Percentiles rank a stretch among this genome's conserved stretches.
Evolutionary conservation across 2,113 vertebrate species (phyloP).

Genomic region (Actenoides hombroni): DNA sequence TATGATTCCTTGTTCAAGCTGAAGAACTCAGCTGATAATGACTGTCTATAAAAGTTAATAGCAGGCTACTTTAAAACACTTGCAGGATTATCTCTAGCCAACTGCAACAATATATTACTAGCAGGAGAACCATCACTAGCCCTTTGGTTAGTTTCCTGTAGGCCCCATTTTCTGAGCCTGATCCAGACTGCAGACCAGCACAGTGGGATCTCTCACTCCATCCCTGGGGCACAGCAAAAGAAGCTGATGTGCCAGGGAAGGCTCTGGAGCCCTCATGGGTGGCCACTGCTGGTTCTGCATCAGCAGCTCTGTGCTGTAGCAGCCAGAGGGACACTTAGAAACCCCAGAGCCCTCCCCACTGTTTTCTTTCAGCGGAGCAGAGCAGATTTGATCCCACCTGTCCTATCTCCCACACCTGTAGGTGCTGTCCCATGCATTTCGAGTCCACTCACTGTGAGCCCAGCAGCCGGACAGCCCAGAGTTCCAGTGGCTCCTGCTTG

Average conservation of each 20-base stretch:
- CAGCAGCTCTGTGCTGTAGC: background rate
- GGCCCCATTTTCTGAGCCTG: background rate
- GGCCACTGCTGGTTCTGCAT: background rate
- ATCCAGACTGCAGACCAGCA: background rate
- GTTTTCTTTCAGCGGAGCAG: too few relatives aligned
- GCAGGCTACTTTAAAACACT: background rate
- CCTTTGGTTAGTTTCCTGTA: background rate
- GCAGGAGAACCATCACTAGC: background rate
- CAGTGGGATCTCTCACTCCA: accelerated
- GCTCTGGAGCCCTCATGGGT: accelerated
- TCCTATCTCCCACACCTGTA: accelerated
- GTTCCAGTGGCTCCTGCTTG: background rate
- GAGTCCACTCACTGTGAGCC: accelerated
- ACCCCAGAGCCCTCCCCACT: background rate
- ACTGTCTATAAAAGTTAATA: constrained; percentile 18
- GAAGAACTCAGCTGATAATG: constrained; percentile 30
- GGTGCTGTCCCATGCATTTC: accelerated
- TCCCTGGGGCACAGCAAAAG: background rate
- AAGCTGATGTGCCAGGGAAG: accelerated
- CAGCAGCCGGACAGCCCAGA: accelerated
- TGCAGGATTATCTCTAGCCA: constrained; percentile 6
- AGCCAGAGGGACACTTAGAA: accelerated
- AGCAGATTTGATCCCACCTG: background rate
- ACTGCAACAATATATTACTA: background rate
- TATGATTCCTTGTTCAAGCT: background rate